Base-by-base conservation (phyloP, 2,113 vertebrate species). In the Apistogramma diplotaenia region DNA sequence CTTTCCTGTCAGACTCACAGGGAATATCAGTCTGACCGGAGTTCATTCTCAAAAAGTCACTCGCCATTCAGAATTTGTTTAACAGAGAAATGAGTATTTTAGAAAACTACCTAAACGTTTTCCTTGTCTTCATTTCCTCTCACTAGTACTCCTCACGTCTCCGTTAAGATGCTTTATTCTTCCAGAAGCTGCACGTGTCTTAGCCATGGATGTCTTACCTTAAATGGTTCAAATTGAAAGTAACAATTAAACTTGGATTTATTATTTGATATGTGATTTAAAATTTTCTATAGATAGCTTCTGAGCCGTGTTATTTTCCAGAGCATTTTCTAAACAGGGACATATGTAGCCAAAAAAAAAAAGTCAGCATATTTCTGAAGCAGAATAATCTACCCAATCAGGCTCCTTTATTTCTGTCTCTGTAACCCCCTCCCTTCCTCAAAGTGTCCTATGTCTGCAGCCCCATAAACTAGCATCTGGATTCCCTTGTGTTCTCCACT, bases 401-500 rank as follows among this genome's bases (percentile, higher is more conserved):
- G 80, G 40, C 85, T 82, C 43, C 61, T 88, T 85, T 79, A 81
- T 92, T 84, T 88, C 54, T 81, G 76, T 55, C 40, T 82, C 79
- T 31, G 37, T 59, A 58, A 51, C 65, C 4, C 3, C 79, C 72
- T 27, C 71, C 43, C 27, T 67, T 74, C 74, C 83, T 84, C 83
- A 87, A 58, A 87, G 80, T 85, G 81, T 88, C 78, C 89, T 82
- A 78, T 46, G 76, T 91, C 84, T 91, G 84, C 82, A 87, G 77
- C 91, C 84, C 84, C 82, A 77, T 93, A 91, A 91, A 87, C 89
- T 33, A 89, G 18, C 25, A 65, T 62, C 86, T 90, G 86, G 76
- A 88, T 89, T 92, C 92, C 92, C 91, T 82, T 79, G 92, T 89
- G 92, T 81, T 73, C 78, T 84, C 78, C 84, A 92, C 89, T 90